These are phyloP conservation scores for Zaprionus taronus DNA, from an alignment of 1,140 invertebrate genomes.

Conservation along the genomic window DNA sequence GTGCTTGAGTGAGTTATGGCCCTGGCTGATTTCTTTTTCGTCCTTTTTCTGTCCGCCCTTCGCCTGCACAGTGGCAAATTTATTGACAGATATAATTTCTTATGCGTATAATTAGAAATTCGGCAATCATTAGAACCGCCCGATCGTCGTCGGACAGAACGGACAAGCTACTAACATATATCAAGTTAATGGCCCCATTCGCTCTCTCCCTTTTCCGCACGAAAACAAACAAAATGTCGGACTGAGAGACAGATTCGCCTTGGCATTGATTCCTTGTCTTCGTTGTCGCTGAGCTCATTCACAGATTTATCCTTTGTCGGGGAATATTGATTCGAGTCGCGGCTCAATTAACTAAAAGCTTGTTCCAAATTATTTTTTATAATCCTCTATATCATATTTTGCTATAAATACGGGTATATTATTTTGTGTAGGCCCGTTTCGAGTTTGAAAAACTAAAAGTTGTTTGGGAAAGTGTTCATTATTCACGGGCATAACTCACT, in stretches of 20 bases:
- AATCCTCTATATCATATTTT: constrained; percentile 1
- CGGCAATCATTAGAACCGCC: constrained; percentile 73
- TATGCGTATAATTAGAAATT: constrained; percentile 84
- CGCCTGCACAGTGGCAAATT: constrained; percentile 76
- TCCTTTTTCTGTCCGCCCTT: constrained; percentile 59
- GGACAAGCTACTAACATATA: constrained; percentile 54
- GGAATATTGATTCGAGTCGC: constrained; percentile 23
- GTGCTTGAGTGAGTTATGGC: constrained; percentile 79
- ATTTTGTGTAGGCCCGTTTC: not conserved
- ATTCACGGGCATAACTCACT: constrained; percentile 47
- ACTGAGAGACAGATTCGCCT: constrained; percentile 13
- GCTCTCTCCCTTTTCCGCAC: constrained; percentile 1
- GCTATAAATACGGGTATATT: constrained; percentile 11
- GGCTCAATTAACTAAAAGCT: constrained; percentile 33
- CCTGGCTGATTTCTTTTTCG: constrained; percentile 76
- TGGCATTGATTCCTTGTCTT: constrained; percentile 30
- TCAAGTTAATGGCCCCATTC: constrained; percentile 72
- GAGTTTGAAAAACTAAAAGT: constrained; percentile 19
- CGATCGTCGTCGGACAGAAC: not conserved
- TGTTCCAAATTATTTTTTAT: constrained; percentile 11
- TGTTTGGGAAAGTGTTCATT: constrained; percentile 35
- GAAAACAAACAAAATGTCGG: constrained; percentile 24
- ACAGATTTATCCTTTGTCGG: constrained; percentile 44
- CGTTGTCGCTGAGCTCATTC: constrained; percentile 7
- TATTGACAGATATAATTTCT: constrained; percentile 84